Conservation (phyloP, 2,797 vertebrate genomes). For the Hypotaenidia okinawae region DNA sequence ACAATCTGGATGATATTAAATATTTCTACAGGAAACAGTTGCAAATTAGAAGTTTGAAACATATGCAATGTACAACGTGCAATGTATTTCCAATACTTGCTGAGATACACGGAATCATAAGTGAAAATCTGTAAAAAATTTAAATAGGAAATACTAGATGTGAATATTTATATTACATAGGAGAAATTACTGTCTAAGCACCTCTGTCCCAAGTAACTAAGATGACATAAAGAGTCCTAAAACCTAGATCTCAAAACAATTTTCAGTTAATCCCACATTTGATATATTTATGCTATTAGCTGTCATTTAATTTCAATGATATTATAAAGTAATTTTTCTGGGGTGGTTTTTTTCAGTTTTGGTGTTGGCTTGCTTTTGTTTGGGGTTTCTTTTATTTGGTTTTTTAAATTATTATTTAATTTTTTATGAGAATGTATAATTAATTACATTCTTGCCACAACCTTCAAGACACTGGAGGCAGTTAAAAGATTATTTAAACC, state of each 20-base stretch:
- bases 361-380: too few species aligned
- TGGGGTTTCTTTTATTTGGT: too few species aligned
- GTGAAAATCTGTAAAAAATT: neutral
- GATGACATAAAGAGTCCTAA: neutral
- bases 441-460: neutral
- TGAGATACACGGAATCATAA: neutral
- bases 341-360: too few species aligned
- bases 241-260: neutral
- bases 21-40: neutral
- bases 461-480: neutral
- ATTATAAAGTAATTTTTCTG: neutral
- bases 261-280: neutral
- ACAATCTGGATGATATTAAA: neutral
- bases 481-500: neutral
- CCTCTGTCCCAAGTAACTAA: neutral
- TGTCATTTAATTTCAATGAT: neutral
- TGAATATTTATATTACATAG: neutral
- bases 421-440: neutral
- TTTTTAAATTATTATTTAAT: too few species aligned
- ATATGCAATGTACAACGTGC: neutral
- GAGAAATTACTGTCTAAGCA: neutral
- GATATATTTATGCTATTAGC: neutral
- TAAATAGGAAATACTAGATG: neutral
- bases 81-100: neutral
- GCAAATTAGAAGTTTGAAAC: neutral